Evolutionary conservation across 2,888 invertebrate species (phyloP), one percentile per base, ranked within the genome.

Genomic region (Xanthia togata): DNA sequence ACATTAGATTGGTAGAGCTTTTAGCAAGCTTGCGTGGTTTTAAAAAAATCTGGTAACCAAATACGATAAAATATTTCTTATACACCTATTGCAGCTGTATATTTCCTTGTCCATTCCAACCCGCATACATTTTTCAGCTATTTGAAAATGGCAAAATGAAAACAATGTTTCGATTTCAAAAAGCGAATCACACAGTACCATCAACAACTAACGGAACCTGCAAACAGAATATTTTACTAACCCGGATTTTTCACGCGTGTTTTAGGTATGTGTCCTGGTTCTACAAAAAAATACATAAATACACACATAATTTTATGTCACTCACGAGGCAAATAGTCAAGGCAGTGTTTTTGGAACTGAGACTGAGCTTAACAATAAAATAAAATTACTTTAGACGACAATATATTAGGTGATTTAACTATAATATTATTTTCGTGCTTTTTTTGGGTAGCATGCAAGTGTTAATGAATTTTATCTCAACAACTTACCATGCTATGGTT

Each of bases 221-320:
- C 79, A 81, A 79, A 81, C 53, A 73, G 79, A 81, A 83, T 81
- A 81, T 79, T 78, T 67, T 63, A 79, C 53, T 59, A 55, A 35
- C 53, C 31, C 14, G 57, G 44, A 81, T 73, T 68, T 73, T 57
- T 11, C 41, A 53, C 23, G n/a, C 14, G 31, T 67, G 38, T 57
- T 62, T 31, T 47, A 9, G 6, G 4, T 67, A n/a, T 38, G n/a
- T 63, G 38, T n/a, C 38, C 63, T 38, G 53, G 73, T 73, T 79
- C 4, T 71, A 64, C 35, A 60, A 74, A 83, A 63, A 71, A 78
- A 70, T 70, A 6, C 64, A 64, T 69, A 70, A 63, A 71, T 76
- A 68, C 47, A 64, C 38, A 53, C 68, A 17, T 53, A 20, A 23
- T 64, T 53, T 14, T n/a, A 14, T 53, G 59, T 57, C 31, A 69